Percentiles rank a stretch among this genome's conserved stretches.
phyloP scores from a whole-genome alignment of 92 coral and sea anemone genomes.

The Epizoanthus illoricatus region DNA sequence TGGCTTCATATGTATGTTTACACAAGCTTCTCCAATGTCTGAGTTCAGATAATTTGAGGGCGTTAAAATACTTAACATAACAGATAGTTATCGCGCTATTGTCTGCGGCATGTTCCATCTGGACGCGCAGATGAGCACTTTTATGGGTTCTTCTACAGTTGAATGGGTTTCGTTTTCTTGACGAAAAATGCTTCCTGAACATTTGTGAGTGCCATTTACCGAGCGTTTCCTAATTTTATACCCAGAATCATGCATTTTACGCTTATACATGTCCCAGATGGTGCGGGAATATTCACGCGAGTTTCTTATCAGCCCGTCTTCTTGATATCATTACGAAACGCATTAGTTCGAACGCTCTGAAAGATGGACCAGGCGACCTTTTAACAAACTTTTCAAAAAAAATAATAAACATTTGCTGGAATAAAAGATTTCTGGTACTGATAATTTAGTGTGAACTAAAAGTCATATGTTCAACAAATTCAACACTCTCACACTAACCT shows the following conservation, averaged over 20 bases:
- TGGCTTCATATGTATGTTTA: neutral
- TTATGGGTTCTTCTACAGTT: slow-evolving; percentile 18
- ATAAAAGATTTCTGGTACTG: slow-evolving; percentile 24
- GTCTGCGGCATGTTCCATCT: slow-evolving; percentile 37
- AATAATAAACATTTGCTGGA: slow-evolving; percentile 22
- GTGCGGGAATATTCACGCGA: neutral
- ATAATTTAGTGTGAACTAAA: slow-evolving; percentile 6
- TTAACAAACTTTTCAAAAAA: neutral
- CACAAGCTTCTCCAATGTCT: neutral
- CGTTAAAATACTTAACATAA: slow-evolving; percentile 40
- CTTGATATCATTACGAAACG: slow-evolving; percentile 10
- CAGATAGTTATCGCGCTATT: slow-evolving; percentile 30
- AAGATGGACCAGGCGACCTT: slow-evolving; percentile 18
- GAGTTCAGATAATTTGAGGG: slow-evolving; percentile 31
- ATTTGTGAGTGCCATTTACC: neutral
- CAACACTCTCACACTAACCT: slow-evolving; percentile 1
- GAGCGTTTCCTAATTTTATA: neutral
- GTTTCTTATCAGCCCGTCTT: slow-evolving; percentile 22
- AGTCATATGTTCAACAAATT: slow-evolving; percentile 21
- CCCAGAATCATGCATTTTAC: neutral
- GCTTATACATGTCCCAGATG: slow-evolving; percentile 42
- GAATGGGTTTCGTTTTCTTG: neutral
- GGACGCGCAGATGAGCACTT: slow-evolving; percentile 26
- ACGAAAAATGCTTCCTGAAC: slow-evolving; percentile 4
- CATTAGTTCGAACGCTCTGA: slow-evolving; percentile 11